Evolutionary conservation across 2,888 invertebrate genomes (phyloP), one percentile per base, ranked within the genome.

Genomic region (Chymomyza procnemis): DNA sequence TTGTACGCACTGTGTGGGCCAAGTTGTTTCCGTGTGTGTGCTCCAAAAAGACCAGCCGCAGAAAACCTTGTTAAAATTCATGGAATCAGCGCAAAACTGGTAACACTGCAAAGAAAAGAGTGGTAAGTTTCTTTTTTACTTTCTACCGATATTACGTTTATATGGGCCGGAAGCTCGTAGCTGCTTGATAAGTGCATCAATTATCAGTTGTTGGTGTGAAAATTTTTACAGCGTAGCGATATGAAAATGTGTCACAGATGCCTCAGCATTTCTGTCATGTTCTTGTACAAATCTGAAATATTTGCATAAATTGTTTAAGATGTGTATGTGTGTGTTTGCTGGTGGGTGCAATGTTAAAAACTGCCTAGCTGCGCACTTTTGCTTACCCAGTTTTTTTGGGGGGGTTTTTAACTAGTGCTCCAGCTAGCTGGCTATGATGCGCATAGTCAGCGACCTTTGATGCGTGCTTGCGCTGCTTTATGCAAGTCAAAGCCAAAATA

Each of bases 21-120:
- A 41, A 41, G 18, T 12, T 21, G 26, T 30, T 56, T 56, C 56
- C 56, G 56, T 56, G 16, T 56, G 56, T 56, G 56, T 56, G 56
- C 56, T 30, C 56, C 56, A 56, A 18, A 56, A 21, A 56, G 21
- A 56, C 19, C n/a, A 56, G 4, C 50, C 8, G 50, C 26, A 22
- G 26, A 56, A 56, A 56, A 56, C 56, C 56, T 56, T 56, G 30
- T 5, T n/a, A 3, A 54, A 22, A 30, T 56, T 56, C 56, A 56
- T n/a, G 21, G 30, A 56, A 56, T 56, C 56, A 56, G 56, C 56
- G 12, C 56, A 56, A 56, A 56, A n/a, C n/a, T n/a, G 3, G 4
- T 3, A 12, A 54, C 56, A 56, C 30, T 30, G 26, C 30, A 54
- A 54, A 21, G 4, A 54, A 54, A 21, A 8, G 18, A 19, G 8